Percentiles rank a stretch among this genome's conserved stretches.
These are phyloP conservation scores for Denticeps clupeoides DNA, from an alignment of 2,797 vertebrate genomes.

Conservation along the genomic window DNA sequence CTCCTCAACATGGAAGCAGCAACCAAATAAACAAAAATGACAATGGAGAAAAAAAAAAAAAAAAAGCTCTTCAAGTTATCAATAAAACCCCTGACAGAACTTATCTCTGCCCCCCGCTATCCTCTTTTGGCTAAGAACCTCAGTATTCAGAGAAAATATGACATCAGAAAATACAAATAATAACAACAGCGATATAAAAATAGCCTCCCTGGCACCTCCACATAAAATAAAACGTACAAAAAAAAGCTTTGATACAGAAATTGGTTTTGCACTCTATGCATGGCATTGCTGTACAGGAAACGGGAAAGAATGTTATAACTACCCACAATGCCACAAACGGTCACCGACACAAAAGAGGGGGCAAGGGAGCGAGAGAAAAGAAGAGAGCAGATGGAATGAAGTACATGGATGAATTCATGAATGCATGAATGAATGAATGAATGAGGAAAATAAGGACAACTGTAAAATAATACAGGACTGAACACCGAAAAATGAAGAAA, in stretches of 20 bases:
- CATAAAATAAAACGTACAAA: constrained; percentile 30
- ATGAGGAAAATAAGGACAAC: background rate
- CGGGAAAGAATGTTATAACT: constrained; percentile 49
- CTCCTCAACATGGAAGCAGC: constrained; percentile 38
- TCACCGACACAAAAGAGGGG: constrained; percentile 37
- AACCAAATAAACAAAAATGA: constrained; percentile 47
- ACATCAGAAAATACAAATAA: constrained; percentile 51
- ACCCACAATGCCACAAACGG: constrained; percentile 54
- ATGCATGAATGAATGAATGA: constrained; percentile 16
- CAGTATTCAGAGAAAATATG: constrained; percentile 39
- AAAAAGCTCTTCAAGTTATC: constrained; percentile 54
- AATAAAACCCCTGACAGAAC: constrained; percentile 48
- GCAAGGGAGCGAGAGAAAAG: background rate
- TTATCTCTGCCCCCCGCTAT: constrained; percentile 35
- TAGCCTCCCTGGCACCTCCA: constrained; percentile 30
- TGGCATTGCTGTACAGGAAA: constrained; percentile 63
- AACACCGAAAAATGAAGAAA: constrained; percentile 13
- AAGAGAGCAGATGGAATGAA: constrained; percentile 13
- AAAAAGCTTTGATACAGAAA: constrained; percentile 50
- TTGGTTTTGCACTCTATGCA: constrained; percentile 58
- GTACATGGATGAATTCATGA: constrained; percentile 21
- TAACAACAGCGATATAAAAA: constrained; percentile 45
- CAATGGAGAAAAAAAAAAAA: constrained; percentile 44
- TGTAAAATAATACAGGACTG: constrained; percentile 2
- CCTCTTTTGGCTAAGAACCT: constrained; percentile 56